Percentiles rank a stretch among this genome's conserved stretches.
phyloP scores from a whole-genome alignment of 1,140 invertebrate species.

The Alviniconcha marisindica region DNA sequence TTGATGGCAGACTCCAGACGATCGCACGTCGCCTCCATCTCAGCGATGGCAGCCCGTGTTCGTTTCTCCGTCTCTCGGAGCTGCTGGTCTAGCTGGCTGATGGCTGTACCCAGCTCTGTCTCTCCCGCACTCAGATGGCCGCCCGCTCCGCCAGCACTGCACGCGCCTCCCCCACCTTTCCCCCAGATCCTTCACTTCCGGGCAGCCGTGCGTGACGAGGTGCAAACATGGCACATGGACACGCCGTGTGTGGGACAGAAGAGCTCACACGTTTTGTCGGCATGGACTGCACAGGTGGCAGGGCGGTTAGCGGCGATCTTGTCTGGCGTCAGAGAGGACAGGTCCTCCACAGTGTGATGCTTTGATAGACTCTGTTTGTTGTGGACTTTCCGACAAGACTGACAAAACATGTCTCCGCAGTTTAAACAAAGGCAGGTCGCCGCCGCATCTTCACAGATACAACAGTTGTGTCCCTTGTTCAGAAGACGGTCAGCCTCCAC shows the following conservation, averaged over 20 bases:
- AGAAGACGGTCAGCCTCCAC: neutral
- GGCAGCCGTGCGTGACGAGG: constrained; percentile 2
- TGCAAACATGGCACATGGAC: neutral
- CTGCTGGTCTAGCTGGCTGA: neutral
- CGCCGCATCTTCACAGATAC: constrained; percentile 8
- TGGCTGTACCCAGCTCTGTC: neutral
- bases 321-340: neutral
- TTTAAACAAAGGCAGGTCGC: constrained; percentile 1
- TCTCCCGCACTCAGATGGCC: neutral
- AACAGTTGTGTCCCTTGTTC: constrained; percentile 6
- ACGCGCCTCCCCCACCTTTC: neutral
- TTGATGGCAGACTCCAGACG: neutral
- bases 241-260: constrained; percentile 20
- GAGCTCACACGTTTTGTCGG: neutral
- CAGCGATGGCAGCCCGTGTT: neutral
- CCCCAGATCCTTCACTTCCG: neutral
- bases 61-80: neutral
- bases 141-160: neutral
- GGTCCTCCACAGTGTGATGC: constrained; percentile 6
- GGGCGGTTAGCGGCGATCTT: neutral
- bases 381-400: constrained; percentile 4
- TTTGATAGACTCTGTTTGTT: neutral
- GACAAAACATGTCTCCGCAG: constrained; percentile 4
- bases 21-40: constrained; percentile 6
- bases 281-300: neutral